Conservation (phyloP, 1,140 invertebrate genomes). For the Ceratina calcarata region DNA sequence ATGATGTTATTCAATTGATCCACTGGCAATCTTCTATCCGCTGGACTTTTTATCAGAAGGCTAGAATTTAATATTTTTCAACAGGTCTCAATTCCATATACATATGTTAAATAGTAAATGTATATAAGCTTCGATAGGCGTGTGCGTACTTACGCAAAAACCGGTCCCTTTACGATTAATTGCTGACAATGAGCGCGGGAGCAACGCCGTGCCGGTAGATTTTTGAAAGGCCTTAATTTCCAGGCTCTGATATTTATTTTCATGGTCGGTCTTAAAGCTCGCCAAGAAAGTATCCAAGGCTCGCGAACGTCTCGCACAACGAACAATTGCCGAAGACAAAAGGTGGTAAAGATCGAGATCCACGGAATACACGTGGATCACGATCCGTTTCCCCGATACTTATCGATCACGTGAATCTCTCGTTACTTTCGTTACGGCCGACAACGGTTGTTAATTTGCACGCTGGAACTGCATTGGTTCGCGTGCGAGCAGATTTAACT, state of each 20-base stretch:
- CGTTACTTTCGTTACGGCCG: constrained; percentile 20
- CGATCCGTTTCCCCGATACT: constrained; percentile 4
- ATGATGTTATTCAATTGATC: not conserved
- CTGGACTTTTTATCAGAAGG: not conserved
- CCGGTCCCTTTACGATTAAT: constrained; percentile 10
- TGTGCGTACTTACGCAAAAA: not conserved
- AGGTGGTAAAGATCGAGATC: constrained; percentile 8
- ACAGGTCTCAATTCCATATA: not conserved
- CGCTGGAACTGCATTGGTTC: not conserved
- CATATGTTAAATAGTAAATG: not conserved
- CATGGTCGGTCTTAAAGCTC: not conserved
- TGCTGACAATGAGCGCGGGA: not conserved
- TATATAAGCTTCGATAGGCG: not conserved
- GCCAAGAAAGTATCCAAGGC: constrained; percentile 3
- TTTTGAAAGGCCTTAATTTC: constrained; percentile 15
- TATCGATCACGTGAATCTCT: constrained; percentile 39
- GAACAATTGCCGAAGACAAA: not conserved
- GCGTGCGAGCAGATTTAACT: constrained; percentile 2
- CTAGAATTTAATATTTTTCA: not conserved
- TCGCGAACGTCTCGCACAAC: not conserved
- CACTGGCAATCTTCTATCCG: not conserved
- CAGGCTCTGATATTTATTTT: not conserved
- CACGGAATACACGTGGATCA: constrained; percentile 28
- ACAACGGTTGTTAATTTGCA: constrained; percentile 22
- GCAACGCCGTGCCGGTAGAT: not conserved